Base-by-base conservation (phyloP, 2,888 invertebrate species). In the Sinohyriopsis cumingii region DNA sequence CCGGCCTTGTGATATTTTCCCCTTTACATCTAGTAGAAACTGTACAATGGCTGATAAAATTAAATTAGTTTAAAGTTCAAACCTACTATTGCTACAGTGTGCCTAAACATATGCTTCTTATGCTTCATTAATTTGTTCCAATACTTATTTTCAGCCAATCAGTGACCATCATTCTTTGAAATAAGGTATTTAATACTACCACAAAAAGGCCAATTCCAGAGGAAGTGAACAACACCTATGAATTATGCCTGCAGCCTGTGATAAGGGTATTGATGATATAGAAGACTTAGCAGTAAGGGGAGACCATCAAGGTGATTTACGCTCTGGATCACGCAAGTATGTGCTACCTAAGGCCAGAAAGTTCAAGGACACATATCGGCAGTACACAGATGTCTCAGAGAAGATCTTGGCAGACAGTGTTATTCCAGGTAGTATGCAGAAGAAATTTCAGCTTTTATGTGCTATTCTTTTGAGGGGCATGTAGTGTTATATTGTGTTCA, bases 381-480 rank as follows among this genome's bases (percentile, higher is more conserved):
- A 67, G n/a, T 59, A 59, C 5, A 22, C 55, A 19, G 59, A 15
- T 33, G 64, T 69, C 25, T 71, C 74, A 45, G 66, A 71, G 63
- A 45, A 45, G 45, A 69, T 80, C 6, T 68, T 76, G 59, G 80
- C 81, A 65, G 87, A 87, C 63, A 87, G 87, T 76, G 75, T 83
- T 64, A 84, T 86, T 45, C 84, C 84, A 86, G 95, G 96, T 24
- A 95, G 7, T 56, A 28, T 62, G n/a, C 59, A 24, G 22, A 33
- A 12, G n/a, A 45, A 24, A n/a, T 55, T n/a, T 33, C n/a, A 55
- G 25, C 6, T 54, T 67, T 59, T 7, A n/a, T 6, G 22, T 61
- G 18, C 5, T 62, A 54, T 25, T 15, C 45, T 57, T 28, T 62
- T 62, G 19, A 20, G 33, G 19, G 28, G 15, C n/a, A 45, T 22